A percentile compares a stretch with the other conserved stretches of the same genome.
Evolutionary conservation across 1,140 invertebrate species (phyloP).

Genomic region (Ostrea edulis): DNA sequence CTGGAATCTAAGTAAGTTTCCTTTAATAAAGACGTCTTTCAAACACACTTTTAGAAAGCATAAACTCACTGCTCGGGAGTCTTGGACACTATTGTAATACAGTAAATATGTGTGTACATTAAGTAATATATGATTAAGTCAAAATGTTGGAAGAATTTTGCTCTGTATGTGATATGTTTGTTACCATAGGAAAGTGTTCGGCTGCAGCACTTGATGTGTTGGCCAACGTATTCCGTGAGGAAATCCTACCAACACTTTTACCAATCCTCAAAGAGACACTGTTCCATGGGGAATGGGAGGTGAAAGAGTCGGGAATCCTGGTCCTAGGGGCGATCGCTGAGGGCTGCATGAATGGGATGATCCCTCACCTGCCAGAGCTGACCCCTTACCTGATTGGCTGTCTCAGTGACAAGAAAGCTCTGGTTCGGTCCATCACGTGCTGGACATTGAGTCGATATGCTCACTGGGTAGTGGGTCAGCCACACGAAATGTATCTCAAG

Average conservation of each 20-base stretch:
- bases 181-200: constrained; percentile 90
- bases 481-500: constrained; percentile 95
- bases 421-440: constrained; percentile 98
- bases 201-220: constrained; percentile 98
- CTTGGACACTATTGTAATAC: too few relatives aligned
- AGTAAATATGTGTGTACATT: too few relatives aligned
- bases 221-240: constrained; percentile 98
- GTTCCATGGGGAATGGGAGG: constrained; percentile 97
- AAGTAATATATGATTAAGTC: too few relatives aligned
- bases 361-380: constrained; percentile 95
- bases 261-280: constrained; percentile 98
- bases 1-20: constrained; percentile 88
- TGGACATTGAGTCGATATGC: constrained; percentile 99
- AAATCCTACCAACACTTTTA: constrained; percentile 94
- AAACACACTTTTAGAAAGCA: too few relatives aligned
- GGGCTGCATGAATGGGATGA: constrained; percentile 98
- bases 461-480: constrained; percentile 97
- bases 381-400: constrained; percentile 97
- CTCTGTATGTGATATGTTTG: neutral
- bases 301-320: constrained; percentile 97
- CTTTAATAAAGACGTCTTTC: neutral
- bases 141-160: too few relatives aligned
- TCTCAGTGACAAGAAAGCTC: constrained; percentile 95
- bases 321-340: constrained; percentile 99
- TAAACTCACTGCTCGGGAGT: too few relatives aligned